A percentile compares a stretch with the other conserved stretches of the same genome.
Conservation (phyloP, 2,113 vertebrate genomes). For the Australoheros scitulus region DNA sequence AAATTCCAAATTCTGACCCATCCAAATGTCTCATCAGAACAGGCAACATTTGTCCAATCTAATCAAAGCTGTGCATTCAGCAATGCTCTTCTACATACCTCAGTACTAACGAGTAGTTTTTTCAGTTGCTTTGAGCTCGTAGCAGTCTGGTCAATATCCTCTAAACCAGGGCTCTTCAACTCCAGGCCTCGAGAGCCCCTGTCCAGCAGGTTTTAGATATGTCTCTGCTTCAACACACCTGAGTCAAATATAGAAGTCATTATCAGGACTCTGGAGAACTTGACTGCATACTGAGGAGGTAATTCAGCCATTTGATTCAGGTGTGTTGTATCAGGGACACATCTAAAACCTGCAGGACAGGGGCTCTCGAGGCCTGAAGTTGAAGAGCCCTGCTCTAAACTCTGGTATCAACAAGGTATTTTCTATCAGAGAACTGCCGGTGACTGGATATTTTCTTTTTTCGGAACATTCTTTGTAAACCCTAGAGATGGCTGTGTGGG, state of each 20-base stretch:
- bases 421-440: background rate
- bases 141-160: background rate
- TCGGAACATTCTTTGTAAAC: background rate
- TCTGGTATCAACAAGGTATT: background rate
- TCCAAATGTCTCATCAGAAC: background rate
- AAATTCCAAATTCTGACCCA: background rate
- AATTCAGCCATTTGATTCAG: no score
- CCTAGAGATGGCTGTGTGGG: background rate
- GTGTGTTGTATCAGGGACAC: no score
- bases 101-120: background rate
- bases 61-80: background rate
- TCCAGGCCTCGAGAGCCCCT: no score
- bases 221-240: no score
- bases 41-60: background rate
- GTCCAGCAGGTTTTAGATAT: no score
- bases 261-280: no score
- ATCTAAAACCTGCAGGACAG: no score
- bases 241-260: no score
- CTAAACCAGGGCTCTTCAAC: no score
- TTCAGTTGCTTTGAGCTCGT: background rate
- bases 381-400: no score
- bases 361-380: no score
- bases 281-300: no score
- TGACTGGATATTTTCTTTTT: background rate
- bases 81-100: background rate